Percentiles rank a stretch among this genome's conserved stretches.
Evolutionary conservation across 2,797 vertebrate species (phyloP).

Genomic region (Xiphophorus birchmanni): DNA sequence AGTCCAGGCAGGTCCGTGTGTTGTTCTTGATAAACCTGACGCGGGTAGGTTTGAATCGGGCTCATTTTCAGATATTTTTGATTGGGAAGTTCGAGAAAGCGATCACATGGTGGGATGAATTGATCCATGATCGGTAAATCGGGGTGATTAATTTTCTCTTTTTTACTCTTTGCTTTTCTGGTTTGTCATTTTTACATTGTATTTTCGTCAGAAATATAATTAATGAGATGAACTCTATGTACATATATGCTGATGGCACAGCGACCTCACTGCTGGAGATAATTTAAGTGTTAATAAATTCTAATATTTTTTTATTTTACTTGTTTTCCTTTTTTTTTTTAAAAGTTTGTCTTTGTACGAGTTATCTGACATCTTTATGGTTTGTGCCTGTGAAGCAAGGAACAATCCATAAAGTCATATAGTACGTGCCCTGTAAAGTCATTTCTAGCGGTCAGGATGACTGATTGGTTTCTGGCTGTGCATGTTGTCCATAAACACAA

Average conservation of each 20-base stretch:
- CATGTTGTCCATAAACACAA: conserved; percentile 33
- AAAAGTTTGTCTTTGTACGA: conserved; percentile 14
- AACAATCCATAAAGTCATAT: background rate
- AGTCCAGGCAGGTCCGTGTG: conserved; percentile 12
- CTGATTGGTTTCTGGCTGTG: conserved; percentile 35
- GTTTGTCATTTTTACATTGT: background rate
- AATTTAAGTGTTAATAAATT: background rate
- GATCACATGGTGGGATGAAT: conserved; percentile 10
- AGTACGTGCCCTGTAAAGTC: conserved; percentile 4
- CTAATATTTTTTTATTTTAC: background rate
- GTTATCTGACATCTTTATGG: conserved; percentile 40
- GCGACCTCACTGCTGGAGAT: background rate
- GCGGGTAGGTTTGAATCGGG: background rate
- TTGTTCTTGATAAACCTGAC: background rate
- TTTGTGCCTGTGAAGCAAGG: conserved; percentile 14
- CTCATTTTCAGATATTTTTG: background rate
- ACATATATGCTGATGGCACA: background rate
- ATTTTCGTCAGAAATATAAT: background rate
- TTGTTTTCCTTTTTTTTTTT: background rate
- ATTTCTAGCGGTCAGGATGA: conserved; percentile 26
- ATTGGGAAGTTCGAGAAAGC: conserved; percentile 28
- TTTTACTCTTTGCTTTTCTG: background rate
- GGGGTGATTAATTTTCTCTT: background rate
- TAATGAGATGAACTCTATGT: background rate
- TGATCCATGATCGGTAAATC: conserved; percentile 4